Conservation (phyloP, 2,888 invertebrate species). For the Caenorhabditis sp. region DNA sequence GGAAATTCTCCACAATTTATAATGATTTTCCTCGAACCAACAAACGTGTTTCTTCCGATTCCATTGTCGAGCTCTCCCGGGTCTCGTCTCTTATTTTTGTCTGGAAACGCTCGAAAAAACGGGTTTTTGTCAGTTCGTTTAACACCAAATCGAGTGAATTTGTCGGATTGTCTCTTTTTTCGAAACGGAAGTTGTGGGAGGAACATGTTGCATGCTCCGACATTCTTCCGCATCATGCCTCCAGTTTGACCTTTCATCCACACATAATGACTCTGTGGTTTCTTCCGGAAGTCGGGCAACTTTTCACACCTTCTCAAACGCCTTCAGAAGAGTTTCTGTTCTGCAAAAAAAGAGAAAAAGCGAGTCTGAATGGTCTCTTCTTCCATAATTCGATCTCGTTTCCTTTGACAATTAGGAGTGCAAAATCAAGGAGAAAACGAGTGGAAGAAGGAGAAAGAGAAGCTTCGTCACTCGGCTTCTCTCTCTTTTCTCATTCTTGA, state of each 20-base stretch:
- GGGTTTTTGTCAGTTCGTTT: not conserved
- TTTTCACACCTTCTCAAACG: conserved; percentile 10
- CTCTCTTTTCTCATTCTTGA: not conserved
- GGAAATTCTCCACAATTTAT: too few relatives aligned
- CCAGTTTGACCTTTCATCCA: conserved; percentile 17
- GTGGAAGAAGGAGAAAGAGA: conserved; percentile 1
- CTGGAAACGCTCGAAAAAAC: not conserved
- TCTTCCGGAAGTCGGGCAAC: conserved; percentile 37
- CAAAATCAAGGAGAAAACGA: not conserved
- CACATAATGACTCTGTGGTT: conserved; percentile 49
- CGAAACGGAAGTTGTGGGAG: too few relatives aligned
- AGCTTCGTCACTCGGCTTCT: too few relatives aligned
- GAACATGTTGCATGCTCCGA: conserved; percentile 2
- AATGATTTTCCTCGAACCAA: too few relatives aligned
- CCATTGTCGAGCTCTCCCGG: not conserved
- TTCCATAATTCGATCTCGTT: conserved; percentile 44
- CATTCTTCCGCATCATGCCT: conserved; percentile 1
- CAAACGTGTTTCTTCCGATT: too few relatives aligned
- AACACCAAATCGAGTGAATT: not conserved
- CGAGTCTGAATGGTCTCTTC: conserved; percentile 21
- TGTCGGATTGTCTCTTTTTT: conserved; percentile 7
- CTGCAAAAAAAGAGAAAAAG: conserved; percentile 7
- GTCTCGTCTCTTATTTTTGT: not conserved
- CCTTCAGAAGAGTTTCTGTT: conserved; percentile 1
- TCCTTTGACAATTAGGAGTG: conserved; percentile 46